Evolutionary conservation across 1,140 invertebrate genomes (phyloP).

Genomic region (Cyclina sinensis): DNA sequence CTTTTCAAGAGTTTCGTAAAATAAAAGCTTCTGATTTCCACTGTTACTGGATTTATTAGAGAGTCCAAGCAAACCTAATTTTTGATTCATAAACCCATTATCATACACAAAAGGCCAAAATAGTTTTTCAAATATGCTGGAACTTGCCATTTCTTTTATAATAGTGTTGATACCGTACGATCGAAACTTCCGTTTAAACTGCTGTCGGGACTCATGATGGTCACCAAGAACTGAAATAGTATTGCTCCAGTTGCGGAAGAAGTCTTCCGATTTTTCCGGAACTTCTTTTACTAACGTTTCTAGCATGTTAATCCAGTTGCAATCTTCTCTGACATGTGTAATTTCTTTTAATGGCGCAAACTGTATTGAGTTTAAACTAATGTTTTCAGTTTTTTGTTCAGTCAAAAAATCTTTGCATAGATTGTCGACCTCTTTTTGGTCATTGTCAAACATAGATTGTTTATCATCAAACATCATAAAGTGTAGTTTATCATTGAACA

Average conservation of each 20-base stretch:
- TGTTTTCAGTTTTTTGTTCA: too few relatives aligned
- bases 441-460: too few relatives aligned
- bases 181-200: neutral
- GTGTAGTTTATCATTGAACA: too few relatives aligned
- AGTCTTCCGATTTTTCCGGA: neutral
- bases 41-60: neutral
- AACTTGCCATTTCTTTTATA: neutral
- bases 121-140: neutral
- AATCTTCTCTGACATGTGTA: too few relatives aligned
- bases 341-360: too few relatives aligned
- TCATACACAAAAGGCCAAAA: constrained; percentile 32
- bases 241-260: neutral
- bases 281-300: neutral
- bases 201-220: neutral
- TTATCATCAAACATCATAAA: too few relatives aligned
- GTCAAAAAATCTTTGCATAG: too few relatives aligned
- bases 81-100: constrained; percentile 22
- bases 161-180: neutral
- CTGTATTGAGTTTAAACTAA: too few relatives aligned
- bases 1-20: constrained; percentile 30
- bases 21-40: neutral
- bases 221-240: neutral
- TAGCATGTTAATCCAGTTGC: neutral
- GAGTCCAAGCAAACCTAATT: neutral
- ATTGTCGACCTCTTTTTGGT: too few relatives aligned